These are phyloP conservation scores for Sitta europaea DNA, from an alignment of 2,113 vertebrate species.

Conservation along the genomic window DNA sequence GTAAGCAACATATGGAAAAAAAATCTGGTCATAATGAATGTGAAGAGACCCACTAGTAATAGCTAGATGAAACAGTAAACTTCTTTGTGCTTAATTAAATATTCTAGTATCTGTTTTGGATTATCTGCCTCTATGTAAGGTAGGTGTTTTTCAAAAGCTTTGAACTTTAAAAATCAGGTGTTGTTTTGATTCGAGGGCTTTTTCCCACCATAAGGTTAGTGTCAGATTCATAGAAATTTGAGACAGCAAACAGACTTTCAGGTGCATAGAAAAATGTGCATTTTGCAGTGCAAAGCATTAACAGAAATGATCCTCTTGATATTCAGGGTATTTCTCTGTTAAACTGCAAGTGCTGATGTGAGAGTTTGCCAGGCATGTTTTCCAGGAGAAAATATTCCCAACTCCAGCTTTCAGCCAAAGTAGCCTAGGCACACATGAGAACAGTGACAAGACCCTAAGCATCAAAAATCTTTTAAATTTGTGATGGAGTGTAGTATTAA, in stretches of 20 bases:
- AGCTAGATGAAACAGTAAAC: background rate
- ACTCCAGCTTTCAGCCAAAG: background rate
- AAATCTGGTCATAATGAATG: background rate
- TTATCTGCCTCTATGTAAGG: background rate
- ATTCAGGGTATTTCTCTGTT: background rate
- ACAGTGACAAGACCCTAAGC: background rate
- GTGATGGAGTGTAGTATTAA: background rate
- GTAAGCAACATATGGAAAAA: background rate
- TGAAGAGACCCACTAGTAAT: background rate
- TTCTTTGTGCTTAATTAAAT: background rate
- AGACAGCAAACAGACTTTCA: background rate
- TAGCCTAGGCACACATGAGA: background rate
- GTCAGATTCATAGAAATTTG: background rate
- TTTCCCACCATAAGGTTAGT: background rate
- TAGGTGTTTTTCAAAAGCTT: background rate
- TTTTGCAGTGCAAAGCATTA: background rate
- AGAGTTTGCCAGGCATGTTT: background rate
- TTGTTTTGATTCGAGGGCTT: background rate
- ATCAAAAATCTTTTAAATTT: background rate
- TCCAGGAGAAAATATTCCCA: background rate
- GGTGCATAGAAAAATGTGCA: background rate
- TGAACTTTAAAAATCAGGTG: background rate
- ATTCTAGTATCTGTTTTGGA: background rate
- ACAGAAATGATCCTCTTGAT: background rate
- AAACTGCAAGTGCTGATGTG: background rate